Evolutionary conservation across 2,113 vertebrate genomes (phyloP).

Genomic region (Galbula dea): DNA sequence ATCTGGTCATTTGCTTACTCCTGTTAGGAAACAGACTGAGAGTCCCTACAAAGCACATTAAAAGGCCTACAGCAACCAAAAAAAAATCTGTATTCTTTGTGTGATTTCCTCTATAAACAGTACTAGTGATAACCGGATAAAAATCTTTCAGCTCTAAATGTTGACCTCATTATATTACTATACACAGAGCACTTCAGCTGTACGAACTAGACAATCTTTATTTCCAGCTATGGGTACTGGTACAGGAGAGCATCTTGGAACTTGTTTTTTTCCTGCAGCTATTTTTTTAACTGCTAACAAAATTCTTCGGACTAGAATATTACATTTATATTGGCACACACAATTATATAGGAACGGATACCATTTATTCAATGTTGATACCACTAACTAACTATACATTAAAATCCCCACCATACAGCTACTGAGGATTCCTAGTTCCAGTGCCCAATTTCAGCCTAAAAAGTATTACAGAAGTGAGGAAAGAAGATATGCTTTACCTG

Average conservation of each 20-base stretch:
- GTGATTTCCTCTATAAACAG: background rate
- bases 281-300: background rate
- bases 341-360: background rate
- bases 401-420: background rate
- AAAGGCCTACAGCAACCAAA: too few species aligned
- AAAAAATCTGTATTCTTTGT: too few species aligned
- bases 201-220: background rate
- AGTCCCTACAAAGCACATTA: too few species aligned
- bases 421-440: background rate
- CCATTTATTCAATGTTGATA: background rate
- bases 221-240: background rate
- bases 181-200: background rate
- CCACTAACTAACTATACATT: background rate
- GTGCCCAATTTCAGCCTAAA: background rate
- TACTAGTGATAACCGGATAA: background rate
- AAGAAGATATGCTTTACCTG: constrained; percentile 76
- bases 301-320: background rate
- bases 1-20: background rate
- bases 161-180: background rate
- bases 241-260: background rate
- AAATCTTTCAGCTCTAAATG: background rate
- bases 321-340: background rate
- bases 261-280: background rate
- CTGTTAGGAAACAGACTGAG: background rate
- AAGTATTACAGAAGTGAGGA: background rate